These are phyloP conservation scores for Drosophila multiciliata DNA, from an alignment of 2,888 invertebrate genomes.

Conservation along the genomic window DNA sequence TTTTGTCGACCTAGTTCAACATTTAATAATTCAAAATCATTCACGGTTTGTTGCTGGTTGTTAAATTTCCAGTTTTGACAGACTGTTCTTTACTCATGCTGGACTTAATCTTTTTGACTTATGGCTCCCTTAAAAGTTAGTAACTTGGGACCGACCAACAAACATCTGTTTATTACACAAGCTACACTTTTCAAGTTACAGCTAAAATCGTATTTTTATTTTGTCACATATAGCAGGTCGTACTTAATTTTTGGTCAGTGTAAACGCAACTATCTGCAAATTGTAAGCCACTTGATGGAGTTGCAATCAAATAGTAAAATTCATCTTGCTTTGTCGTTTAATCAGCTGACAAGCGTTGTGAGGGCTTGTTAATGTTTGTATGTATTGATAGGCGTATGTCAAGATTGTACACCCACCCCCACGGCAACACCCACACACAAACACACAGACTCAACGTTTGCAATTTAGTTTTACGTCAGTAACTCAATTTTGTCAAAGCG, in stretches of 20 bases:
- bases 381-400: constrained; percentile 55
- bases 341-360: constrained; percentile 54
- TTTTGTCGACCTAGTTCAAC: background rate
- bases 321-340: constrained; percentile 42
- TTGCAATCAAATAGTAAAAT: constrained; percentile 35
- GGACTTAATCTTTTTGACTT: background rate
- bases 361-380: constrained; percentile 27
- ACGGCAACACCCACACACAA: background rate
- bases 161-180: background rate
- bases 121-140: background rate
- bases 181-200: background rate
- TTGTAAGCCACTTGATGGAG: constrained; percentile 3
- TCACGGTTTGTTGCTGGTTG: background rate
- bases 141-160: background rate
- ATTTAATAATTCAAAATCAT: background rate
- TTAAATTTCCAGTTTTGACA: background rate
- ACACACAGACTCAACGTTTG: background rate
- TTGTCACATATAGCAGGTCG: background rate
- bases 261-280: background rate
- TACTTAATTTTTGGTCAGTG: constrained; percentile 5
- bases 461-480: constrained; percentile 54
- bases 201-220: background rate
- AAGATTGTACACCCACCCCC: constrained; percentile 47
- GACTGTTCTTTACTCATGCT: background rate
- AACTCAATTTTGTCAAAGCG: constrained; percentile 65